Conservation (phyloP, 2,888 invertebrate species). For the Dromius quadrimaculatus region DNA sequence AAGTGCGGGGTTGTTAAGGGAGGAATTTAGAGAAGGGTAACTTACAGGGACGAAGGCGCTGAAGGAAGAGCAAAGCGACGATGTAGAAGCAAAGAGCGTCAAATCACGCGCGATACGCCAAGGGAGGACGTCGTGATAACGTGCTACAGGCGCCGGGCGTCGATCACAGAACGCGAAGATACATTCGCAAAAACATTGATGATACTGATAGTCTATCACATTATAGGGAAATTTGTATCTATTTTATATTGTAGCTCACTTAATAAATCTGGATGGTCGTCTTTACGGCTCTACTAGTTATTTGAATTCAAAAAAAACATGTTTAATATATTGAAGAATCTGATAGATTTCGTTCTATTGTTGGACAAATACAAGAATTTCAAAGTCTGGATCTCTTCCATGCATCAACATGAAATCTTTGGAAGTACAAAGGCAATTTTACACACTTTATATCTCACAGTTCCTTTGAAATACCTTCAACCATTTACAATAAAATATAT, state of each 20-base stretch:
- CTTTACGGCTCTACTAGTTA: too few species aligned
- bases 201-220: too few species aligned
- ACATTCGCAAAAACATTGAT: conserved; percentile 34
- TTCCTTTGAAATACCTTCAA: neutral
- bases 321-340: too few species aligned
- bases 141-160: conserved; percentile 1
- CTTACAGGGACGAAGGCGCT: neutral
- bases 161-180: conserved; percentile 44
- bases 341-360: too few species aligned
- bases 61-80: conserved; percentile 6
- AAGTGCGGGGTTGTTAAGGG: too few species aligned
- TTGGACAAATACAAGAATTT: conserved; percentile 8
- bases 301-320: too few species aligned
- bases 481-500: conserved; percentile 8
- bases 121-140: conserved; percentile 30
- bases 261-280: too few species aligned
- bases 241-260: too few species aligned
- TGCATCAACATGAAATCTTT: neutral
- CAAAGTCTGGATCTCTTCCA: conserved; percentile 17
- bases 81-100: conserved; percentile 37
- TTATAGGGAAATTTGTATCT: too few species aligned
- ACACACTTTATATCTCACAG: neutral
- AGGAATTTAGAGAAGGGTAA: too few species aligned
- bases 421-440: conserved; percentile 15
- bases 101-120: conserved; percentile 45